Base-by-base conservation (phyloP, 2,113 vertebrate genomes). In the Halichoerus grypus region DNA sequence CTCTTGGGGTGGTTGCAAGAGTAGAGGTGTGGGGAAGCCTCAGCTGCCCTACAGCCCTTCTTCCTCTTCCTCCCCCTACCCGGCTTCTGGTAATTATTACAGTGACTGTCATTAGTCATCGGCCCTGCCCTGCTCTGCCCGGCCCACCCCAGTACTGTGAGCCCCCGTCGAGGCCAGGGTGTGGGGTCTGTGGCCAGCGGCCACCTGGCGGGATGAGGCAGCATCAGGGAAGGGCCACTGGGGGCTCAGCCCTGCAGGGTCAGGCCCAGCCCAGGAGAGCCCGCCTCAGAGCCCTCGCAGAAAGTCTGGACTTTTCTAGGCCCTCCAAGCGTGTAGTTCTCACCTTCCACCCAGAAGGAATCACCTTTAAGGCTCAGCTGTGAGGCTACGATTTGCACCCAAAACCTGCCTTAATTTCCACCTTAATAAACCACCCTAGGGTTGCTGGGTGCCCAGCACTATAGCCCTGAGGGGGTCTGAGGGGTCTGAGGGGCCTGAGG, bases 171-270 rank as follows among this genome's bases (percentile, higher is more conserved):
- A 22, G 55, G 69, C 39, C 67, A 13, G 18, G 42, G 15, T 22
- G 69, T 63, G 42, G 53, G 22, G 13, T 49, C 14, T 16, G 22
- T 39, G 55, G 22, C 51, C 33, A 7, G 6, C 18, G 8, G 18
- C 61, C 61, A 31, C 5, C 61, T 1, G 13, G 31, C 0, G 0
- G 53, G 39, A 11, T 19, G 15, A 31, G 39, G 65, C 74, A 9
- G 65, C 53, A 0, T 2, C 2, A 21, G 21, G 80, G 26, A 9
- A 11, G 24, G 10, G 51, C 21, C 31, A 0, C 4, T 33, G 36
- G 26, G 33, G 77, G 21, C 49, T 67, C 46, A 55, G 46, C 28
- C 16, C 49, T 33, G 76, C 31, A 15, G 1, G 28, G 49, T 49
- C 79, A 16, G 8, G 4, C 59, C 59, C 89, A 15, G n/a, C 91